These are phyloP conservation scores for cat (Felis catus) DNA, from an alignment of 2,113 vertebrate species.

Conservation along the genomic window F.catus_Fca126_mat1.0 CM031429.1:66479501-66480000, in stretches of 20 bases:
- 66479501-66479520: neutral
- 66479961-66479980: neutral
- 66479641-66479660: neutral
- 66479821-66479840: slow-evolving; percentile 12
- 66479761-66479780: neutral
- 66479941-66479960: neutral
- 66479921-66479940: neutral
- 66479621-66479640: neutral
- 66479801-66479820: neutral
- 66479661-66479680: neutral
- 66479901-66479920: slow-evolving; percentile 1
- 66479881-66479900: neutral
- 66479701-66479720: neutral
- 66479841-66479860: neutral
- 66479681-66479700: neutral
- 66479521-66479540: neutral
- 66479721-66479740: neutral
- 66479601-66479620: neutral
- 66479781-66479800: neutral
- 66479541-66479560: neutral
- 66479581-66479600: neutral
- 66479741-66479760: neutral
- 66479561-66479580: neutral
- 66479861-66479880: neutral
- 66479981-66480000: neutral